Evolutionary conservation across 1,140 invertebrate genomes (phyloP), one percentile per base, ranked within the genome.

Genomic region (Ganaspis sp.): DNA sequence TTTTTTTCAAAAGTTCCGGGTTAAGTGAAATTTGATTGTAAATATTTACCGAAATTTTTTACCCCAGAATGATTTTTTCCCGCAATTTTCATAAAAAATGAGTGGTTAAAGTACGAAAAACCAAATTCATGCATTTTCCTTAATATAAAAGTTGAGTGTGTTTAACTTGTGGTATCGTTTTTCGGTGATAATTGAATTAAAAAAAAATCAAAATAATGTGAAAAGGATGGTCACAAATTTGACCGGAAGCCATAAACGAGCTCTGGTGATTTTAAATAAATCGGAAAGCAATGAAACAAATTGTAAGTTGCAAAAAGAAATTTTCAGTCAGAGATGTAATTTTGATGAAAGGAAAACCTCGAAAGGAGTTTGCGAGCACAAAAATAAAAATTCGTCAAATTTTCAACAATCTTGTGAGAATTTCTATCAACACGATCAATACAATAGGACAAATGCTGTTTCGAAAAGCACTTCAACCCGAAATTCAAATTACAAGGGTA

Each of bases 1-100:
- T 69, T 49, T 76, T 76, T 72, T 42, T 26, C 42, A 70, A 73
- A 53, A 40, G 70, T 58, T 29, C 37, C 37, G 6, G 49, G 53
- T 29, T 11, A 12, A 58, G 72, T 72, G 71, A 64, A 70, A 72
- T 76, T 72, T 70, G 29, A 34, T 6, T 34, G 29, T 34, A 34
- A 34, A 34, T 34, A 70, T 72, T 72, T 76, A 42, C 17, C 29
- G 29, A 38, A 69, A 4, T 40, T 75, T 9, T 70, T 26, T 73
- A 4, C 19, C 11, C 17, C 5, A 15, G 15, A 38, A n/a, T 5
- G 49, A 71, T n/a, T 4, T 76, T 80, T 74, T 74, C n/a, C 74
- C 11, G 72, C 69, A 9, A 76, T 53, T 45, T 54, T 80, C 9
- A 40, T 72, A 0, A 40, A 74, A 58, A 58, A 74, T 3, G 45